Percentiles rank a stretch among this genome's conserved stretches.
Evolutionary conservation across 2,888 invertebrate species (phyloP).

Genomic region (Unio pictorum): DNA sequence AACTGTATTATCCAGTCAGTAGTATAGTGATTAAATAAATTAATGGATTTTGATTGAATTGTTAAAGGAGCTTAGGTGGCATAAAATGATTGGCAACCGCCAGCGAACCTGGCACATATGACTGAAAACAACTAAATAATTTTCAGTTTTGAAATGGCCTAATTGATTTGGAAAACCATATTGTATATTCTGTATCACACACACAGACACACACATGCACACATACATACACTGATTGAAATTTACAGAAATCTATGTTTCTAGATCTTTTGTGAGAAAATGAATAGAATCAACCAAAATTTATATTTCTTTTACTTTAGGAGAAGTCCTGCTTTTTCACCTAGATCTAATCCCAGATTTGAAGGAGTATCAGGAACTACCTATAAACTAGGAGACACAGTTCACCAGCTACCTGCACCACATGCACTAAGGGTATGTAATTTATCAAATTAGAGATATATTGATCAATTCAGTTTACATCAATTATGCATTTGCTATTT

Average conservation of each 20-base stretch:
- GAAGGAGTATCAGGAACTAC: slow-evolving; percentile 58
- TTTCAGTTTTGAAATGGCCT: too few relatives aligned
- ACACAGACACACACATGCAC: too few relatives aligned
- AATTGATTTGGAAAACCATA: too few relatives aligned
- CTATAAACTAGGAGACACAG: slow-evolving; percentile 52
- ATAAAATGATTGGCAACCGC: background rate
- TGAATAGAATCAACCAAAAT: background rate
- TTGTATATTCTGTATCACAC: too few relatives aligned
- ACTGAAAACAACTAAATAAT: too few relatives aligned
- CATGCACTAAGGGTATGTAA: slow-evolving; percentile 54
- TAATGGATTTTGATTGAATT: too few relatives aligned
- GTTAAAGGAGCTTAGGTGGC: too few relatives aligned
- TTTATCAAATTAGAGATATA: background rate
- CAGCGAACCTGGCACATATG: background rate
- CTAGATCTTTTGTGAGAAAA: background rate
- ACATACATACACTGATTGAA: too few relatives aligned
- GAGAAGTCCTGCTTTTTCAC: slow-evolving; percentile 28
- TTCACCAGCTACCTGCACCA: slow-evolving; percentile 61
- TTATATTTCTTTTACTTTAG: slow-evolving; percentile 1
- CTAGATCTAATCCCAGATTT: slow-evolving; percentile 39
- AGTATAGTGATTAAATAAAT: too few relatives aligned
- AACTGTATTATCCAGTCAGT: too few relatives aligned
- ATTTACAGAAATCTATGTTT: background rate
- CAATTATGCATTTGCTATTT: background rate
- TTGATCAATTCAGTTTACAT: background rate